A percentile compares a stretch with the other conserved stretches of the same genome.
These are phyloP conservation scores for Gallinago media DNA, from an alignment of 2,113 vertebrate genomes.

Conservation along the genomic window DNA sequence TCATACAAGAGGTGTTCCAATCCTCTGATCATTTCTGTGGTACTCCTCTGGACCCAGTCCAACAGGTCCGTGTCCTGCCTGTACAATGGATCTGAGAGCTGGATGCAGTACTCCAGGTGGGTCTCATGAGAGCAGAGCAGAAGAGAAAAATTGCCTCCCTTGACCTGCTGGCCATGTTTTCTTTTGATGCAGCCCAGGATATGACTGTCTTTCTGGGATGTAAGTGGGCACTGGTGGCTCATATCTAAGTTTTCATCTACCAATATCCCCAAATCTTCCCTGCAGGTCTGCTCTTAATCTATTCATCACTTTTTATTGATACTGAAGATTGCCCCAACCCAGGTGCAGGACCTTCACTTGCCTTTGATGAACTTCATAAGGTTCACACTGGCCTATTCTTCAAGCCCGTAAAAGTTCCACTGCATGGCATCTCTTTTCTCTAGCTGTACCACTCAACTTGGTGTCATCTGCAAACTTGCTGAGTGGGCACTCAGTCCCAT, in stretches of 20 bases:
- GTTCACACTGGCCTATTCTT: background rate
- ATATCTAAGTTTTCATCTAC: background rate
- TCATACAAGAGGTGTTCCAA: background rate
- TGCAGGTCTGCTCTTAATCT: background rate
- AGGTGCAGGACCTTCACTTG: background rate
- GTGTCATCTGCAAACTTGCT: background rate
- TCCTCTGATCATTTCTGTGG: background rate
- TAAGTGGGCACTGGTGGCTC: background rate
- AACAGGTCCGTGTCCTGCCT: background rate
- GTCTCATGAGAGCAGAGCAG: background rate
- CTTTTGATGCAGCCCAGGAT: background rate
- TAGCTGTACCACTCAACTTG: background rate
- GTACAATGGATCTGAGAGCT: background rate
- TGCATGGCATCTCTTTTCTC: background rate
- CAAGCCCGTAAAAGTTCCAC: background rate
- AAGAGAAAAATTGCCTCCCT: background rate
- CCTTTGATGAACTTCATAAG: background rate
- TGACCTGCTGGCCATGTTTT: background rate
- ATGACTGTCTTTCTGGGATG: background rate
- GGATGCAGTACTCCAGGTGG: background rate
- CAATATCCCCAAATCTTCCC: background rate
- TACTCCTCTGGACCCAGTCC: background rate
- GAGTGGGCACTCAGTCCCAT: background rate
- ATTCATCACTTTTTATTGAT: background rate
- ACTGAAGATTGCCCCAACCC: background rate